These are phyloP conservation scores for Amblyopsis hoosieri DNA, from an alignment of 2,797 vertebrate genomes.

Conservation along the genomic window DNA sequence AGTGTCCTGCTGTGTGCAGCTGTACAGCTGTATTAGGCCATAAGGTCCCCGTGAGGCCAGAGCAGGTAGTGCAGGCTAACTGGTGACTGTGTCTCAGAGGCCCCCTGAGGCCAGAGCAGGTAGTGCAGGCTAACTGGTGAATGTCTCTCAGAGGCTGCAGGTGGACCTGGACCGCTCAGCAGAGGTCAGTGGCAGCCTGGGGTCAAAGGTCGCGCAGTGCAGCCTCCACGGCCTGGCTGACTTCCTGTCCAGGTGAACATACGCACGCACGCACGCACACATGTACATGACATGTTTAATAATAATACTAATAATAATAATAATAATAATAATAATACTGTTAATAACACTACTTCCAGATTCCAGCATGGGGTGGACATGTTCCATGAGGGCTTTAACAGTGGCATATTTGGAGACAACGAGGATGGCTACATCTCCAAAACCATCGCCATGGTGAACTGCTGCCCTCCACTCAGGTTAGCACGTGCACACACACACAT, in stretches of 20 bases:
- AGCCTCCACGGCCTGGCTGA: conserved; percentile 86
- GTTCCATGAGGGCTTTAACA: conserved; percentile 83
- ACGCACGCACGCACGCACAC: not conserved
- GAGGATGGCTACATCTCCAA: conserved; percentile 77
- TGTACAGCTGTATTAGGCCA: too few species aligned
- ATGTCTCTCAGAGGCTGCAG: conserved; percentile 79
- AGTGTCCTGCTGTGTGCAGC: too few species aligned
- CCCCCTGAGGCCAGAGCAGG: not conserved
- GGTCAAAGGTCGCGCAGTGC: conserved; percentile 84
- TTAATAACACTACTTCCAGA: conserved; percentile 53
- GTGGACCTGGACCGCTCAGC: conserved; percentile 85
- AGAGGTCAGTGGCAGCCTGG: conserved; percentile 80
- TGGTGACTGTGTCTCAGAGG: conserved; percentile 66
- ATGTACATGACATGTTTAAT: too few species aligned
- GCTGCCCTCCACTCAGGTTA: conserved; percentile 87
- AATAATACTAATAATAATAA: too few species aligned
- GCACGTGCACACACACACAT: not conserved
- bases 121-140: not conserved
- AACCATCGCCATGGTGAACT: conserved; percentile 88
- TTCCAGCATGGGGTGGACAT: conserved; percentile 89
- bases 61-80: too few species aligned
- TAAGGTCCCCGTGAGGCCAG: too few species aligned
- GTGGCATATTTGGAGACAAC: conserved; percentile 64
- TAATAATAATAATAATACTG: too few species aligned
- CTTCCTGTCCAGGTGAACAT: conserved; percentile 85